Evolutionary conservation across 2,797 vertebrate species (phyloP).

Genomic region (Sphaeramia orbicularis): DNA sequence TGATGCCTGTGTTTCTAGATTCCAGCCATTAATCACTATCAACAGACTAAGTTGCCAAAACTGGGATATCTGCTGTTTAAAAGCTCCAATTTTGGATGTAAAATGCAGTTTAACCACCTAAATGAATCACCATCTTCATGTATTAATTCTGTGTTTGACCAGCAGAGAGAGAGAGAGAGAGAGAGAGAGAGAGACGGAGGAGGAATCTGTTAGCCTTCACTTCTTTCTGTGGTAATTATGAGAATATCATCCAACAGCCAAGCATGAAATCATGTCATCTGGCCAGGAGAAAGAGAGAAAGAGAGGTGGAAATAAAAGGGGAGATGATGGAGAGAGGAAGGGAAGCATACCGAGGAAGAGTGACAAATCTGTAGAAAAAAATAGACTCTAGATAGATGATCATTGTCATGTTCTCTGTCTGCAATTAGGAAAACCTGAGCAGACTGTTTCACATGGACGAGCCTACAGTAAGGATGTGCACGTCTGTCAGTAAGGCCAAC

Average conservation of each 20-base stretch:
- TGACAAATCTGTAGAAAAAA: constrained; percentile 5
- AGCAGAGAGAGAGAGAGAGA: not conserved
- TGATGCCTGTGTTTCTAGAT: not conserved
- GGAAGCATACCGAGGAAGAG: not conserved
- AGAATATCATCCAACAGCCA: constrained; percentile 37
- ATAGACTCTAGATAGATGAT: not conserved
- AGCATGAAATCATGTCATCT: constrained; percentile 48
- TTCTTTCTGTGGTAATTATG: constrained; percentile 38
- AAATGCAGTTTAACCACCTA: constrained; percentile 6
- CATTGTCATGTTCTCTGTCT: constrained; percentile 1
- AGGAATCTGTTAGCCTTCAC: constrained; percentile 28
- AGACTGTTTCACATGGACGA: not conserved
- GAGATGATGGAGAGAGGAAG: not conserved
- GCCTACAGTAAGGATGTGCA: not conserved
- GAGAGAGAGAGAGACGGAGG: not conserved
- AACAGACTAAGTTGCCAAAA: not conserved
- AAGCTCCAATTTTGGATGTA: not conserved
- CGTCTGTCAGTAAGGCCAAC: too few relatives aligned
- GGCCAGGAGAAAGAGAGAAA: constrained; percentile 1
- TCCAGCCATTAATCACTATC: not conserved
- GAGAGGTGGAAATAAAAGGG: not conserved
- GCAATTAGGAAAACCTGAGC: constrained; percentile 22
- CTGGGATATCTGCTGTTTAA: not conserved
- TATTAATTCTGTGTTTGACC: constrained; percentile 24
- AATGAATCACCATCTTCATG: constrained; percentile 14